Evolutionary conservation across 2,113 vertebrate species (phyloP).

Genomic region (Gasterosteus nipponicus): DNA sequence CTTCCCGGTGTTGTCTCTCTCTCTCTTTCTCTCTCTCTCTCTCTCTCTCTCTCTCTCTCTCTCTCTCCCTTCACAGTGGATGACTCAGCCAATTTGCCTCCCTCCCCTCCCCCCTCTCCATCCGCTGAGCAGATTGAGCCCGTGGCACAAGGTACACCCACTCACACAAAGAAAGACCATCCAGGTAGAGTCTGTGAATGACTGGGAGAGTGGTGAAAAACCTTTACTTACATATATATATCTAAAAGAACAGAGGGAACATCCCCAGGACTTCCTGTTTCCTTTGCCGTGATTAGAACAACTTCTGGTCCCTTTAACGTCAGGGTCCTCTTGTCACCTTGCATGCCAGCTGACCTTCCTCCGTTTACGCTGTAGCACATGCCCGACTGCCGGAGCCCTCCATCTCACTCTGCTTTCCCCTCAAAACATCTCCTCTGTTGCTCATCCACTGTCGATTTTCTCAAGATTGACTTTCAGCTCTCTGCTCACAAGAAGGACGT

Average conservation of each 20-base stretch:
- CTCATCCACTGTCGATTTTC: constrained; percentile 31
- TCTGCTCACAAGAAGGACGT: constrained; percentile 1
- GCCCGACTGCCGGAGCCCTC: constrained; percentile 53
- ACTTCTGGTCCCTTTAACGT: constrained; percentile 52
- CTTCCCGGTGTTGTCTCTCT: constrained; percentile 65
- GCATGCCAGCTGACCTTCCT: constrained; percentile 35
- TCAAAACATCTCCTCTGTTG: constrained; percentile 26
- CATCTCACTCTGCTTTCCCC: constrained; percentile 34
- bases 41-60: constrained; percentile 67
- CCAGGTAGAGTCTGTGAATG: constrained; percentile 54
- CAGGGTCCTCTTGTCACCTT: constrained; percentile 7
- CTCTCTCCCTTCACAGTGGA: constrained; percentile 85
- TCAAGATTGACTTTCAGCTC: constrained; percentile 48
- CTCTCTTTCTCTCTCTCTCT: constrained; percentile 30
- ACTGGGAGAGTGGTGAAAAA: constrained; percentile 29
- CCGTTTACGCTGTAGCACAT: constrained; percentile 6
- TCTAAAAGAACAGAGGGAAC: constrained; percentile 5
- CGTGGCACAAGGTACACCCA: constrained; percentile 88
- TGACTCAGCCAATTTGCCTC: constrained; percentile 94
- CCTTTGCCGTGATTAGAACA: neutral
- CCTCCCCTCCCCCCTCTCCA: constrained; percentile 95
- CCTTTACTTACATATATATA: neutral
- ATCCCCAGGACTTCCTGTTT: neutral
- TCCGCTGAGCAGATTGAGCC: constrained; percentile 90
- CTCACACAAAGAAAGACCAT: constrained; percentile 35